Conservation (phyloP, 2,113 vertebrate genomes). For the Crotophaga sulcirostris region DNA sequence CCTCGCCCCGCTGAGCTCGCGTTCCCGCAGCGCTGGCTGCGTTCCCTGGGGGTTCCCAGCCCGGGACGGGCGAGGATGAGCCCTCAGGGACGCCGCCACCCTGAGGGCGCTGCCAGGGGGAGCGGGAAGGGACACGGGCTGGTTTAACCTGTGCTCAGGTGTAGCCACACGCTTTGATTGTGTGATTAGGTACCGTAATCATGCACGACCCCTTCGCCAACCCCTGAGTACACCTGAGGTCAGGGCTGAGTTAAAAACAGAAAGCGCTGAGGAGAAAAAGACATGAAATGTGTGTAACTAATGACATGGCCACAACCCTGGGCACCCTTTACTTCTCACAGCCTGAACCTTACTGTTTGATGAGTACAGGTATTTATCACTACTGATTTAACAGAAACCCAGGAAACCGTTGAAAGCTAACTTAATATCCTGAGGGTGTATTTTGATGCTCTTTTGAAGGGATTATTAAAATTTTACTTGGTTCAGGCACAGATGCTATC, state of each 20-base stretch:
- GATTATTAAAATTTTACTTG: neutral
- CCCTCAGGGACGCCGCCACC: no score
- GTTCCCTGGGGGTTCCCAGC: neutral
- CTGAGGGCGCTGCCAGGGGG: no score
- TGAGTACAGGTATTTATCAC: neutral
- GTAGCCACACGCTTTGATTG: neutral
- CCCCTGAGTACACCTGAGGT: neutral
- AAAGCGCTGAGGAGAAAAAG: neutral
- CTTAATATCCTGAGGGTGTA: neutral
- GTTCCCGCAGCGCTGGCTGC: no score
- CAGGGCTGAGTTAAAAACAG: neutral
- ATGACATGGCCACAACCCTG: neutral
- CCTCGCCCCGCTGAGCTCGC: no score
- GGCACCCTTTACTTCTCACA: neutral
- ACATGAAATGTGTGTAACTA: neutral
- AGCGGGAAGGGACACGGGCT: no score
- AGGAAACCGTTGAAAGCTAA: neutral
- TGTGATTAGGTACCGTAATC: rapidly evolving
- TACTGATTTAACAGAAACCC: neutral
- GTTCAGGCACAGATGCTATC: neutral
- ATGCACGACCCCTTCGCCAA: rapidly evolving
- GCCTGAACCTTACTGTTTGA: neutral
- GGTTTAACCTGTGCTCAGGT: no score
- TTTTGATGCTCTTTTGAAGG: neutral
- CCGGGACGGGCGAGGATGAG: no score